Evolutionary conservation across 2,797 vertebrate genomes (phyloP).

Genomic region (Pitangus sulphuratus): DNA sequence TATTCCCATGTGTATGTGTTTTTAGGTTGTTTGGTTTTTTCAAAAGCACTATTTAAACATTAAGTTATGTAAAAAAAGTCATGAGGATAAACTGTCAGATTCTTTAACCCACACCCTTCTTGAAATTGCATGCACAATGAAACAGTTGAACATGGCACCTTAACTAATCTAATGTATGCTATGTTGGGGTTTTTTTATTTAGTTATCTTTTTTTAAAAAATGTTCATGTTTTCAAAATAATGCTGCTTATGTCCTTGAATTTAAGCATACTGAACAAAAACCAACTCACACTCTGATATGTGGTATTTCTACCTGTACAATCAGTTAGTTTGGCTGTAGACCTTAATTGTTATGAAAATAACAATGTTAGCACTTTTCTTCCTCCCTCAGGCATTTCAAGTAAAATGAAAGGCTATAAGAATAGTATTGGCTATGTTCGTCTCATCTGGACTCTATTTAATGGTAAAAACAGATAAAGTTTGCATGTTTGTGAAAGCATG

Average conservation of each 20-base stretch:
- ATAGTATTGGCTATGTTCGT: neutral
- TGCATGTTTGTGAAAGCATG: neutral
- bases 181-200: neutral
- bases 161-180: neutral
- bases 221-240: neutral
- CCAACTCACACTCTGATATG: neutral
- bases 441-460: neutral
- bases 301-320: neutral
- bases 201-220: neutral
- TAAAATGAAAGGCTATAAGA: neutral
- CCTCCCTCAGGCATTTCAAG: neutral
- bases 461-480: neutral
- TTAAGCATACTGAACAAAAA: neutral
- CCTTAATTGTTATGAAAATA: neutral
- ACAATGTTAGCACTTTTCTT: rapidly evolving
- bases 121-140: neutral
- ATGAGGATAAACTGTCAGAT: neutral
- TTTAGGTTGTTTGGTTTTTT: neutral
- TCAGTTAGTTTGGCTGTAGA: neutral
- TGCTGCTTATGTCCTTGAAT: neutral
- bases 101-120: neutral
- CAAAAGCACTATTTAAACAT: neutral
- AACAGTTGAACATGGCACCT: neutral
- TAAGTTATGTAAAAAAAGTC: neutral
- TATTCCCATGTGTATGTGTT: neutral